phyloP scores from a whole-genome alignment of 2,113 vertebrate genomes.

The Psephotus haematonotus region DNA sequence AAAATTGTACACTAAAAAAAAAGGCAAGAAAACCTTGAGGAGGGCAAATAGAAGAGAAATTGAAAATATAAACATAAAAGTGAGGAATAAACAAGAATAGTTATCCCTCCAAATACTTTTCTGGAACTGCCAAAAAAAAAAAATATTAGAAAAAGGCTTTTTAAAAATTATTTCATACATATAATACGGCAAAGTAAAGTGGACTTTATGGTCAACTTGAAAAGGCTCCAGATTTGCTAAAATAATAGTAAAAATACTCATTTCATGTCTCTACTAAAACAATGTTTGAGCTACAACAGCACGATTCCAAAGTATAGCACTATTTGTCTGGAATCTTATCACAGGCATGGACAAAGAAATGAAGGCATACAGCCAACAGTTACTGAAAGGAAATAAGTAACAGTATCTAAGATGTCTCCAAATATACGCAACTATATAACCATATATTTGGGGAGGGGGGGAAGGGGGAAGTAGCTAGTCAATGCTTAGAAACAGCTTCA shows the following conservation, averaged over 20 bases:
- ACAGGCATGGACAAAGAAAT: neutral
- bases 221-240: neutral
- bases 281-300: neutral
- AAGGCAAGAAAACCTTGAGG: neutral
- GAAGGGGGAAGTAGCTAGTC: neutral
- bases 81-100: neutral
- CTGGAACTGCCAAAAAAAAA: neutral
- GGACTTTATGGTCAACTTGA: neutral
- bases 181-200: neutral
- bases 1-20: neutral
- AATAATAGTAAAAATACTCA: neutral
- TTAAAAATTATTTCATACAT: neutral
- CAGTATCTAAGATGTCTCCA: neutral
- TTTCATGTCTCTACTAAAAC: neutral
- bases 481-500: neutral
- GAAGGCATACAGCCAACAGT: neutral
- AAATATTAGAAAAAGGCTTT: neutral
- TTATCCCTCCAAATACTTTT: neutral
- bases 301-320: neutral
- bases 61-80: neutral
- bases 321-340: neutral
- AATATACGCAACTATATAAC: neutral
- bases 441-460: neutral
- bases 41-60: neutral
- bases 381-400: neutral